Base-by-base conservation (phyloP, 35 echinoderm and acorn worm genomes). In the Antedon bifida region DNA sequence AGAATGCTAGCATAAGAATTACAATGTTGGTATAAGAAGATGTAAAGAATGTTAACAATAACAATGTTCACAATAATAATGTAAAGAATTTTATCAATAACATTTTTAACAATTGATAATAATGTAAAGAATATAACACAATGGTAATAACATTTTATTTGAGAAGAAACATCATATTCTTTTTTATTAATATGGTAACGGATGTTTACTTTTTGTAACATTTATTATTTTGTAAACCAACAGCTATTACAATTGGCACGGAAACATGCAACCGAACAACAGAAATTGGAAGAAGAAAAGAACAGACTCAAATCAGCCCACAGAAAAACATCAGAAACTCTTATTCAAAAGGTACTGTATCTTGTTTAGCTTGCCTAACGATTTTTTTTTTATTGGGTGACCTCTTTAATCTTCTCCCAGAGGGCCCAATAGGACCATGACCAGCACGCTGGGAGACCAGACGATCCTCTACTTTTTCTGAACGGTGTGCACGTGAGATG, bases 211-310 rank as follows among this genome's bases (percentile, higher is more conserved):
- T 42, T 42, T 7, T 7, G 4, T 14, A 42, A 4, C 38, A 42
- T 42, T 42, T 42, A 42, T 42, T 42, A 42, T 42, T 42, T 42
- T 42, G 14, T 7, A 42, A 42, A 14, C 82, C 64, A 75, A 32
- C 36, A 96, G 93, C 84, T 96, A 84, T 39, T 96, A 31, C 84
- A 77, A n/a, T 16, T 92, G 17, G 90, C 93, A 28, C 83, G 84
- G 84, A 82, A 89, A 39, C 89, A 96, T 56, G 93, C 93, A 21
- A 83, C 36, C 3, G 93, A 96, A 56, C 75, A 85, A 21, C 84
- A 96, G 78, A 77, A 80, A n/a, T 82, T 75, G 38, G 93, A 96
- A 86, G 87, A 89, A 75, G 93, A 92, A 46, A 86, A 77, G 31
- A 31, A 81, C 23, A 89, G 39, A 78, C 31, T 96, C 39, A 21